A percentile compares a stretch with the other conserved stretches of the same genome.
Evolutionary conservation across 2,113 vertebrate genomes (phyloP).

Genomic region (Indicator indicator): DNA sequence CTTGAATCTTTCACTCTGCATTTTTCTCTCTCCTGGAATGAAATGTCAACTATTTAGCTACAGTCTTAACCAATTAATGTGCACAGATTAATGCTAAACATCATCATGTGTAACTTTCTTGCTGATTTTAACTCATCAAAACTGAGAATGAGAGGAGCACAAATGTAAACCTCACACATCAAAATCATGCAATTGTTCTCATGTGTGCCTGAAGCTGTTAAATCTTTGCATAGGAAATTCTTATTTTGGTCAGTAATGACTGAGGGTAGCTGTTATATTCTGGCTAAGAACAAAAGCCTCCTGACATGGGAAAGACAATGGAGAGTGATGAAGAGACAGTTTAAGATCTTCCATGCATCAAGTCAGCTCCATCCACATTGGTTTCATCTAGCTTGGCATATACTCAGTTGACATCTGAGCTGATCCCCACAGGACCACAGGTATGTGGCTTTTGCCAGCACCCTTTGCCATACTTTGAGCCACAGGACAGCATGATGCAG

Average conservation of each 20-base stretch:
- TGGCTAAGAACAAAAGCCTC: not conserved
- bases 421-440: not conserved
- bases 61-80: not conserved
- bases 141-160: not conserved
- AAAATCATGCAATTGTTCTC: not conserved
- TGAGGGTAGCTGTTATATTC: not conserved
- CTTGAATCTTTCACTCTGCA: not conserved
- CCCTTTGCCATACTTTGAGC: rapidly evolving
- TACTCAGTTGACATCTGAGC: not conserved
- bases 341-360: not conserved
- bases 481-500: not conserved
- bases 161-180: not conserved
- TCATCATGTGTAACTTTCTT: not conserved
- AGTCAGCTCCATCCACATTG: not conserved
- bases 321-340: not conserved
- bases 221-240: not conserved
- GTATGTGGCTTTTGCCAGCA: rapidly evolving
- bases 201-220: not conserved
- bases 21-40: not conserved
- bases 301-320: rapidly evolving
- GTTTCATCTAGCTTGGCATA: not conserved
- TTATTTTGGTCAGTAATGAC: not conserved
- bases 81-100: not conserved
- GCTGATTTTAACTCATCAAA: not conserved
- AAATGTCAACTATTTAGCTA: not conserved